phyloP scores from a whole-genome alignment of 1,140 invertebrate species.

The Chymomyza costata region DNA sequence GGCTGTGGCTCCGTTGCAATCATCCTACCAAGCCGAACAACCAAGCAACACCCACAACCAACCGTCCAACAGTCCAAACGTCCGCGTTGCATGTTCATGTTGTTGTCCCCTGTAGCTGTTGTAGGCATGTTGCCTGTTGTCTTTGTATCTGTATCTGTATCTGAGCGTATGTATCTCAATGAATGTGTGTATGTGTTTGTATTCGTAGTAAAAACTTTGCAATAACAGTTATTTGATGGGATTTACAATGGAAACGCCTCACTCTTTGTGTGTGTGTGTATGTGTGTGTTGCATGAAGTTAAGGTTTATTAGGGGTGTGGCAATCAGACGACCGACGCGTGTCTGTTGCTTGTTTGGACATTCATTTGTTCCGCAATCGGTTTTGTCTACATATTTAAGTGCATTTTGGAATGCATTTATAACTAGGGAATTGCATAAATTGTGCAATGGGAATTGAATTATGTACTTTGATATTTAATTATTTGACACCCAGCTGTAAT shows the following conservation, averaged over 20 bases:
- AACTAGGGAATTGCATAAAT: too few relatives aligned
- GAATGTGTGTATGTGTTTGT: conserved; percentile 48
- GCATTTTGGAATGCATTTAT: too few relatives aligned
- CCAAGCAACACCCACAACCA: too few relatives aligned
- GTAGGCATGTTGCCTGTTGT: conserved; percentile 30
- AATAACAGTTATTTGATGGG: conserved; percentile 73
- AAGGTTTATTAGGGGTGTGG: conserved; percentile 20
- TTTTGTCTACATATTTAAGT: conserved; percentile 44
- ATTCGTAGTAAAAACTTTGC: conserved; percentile 67
- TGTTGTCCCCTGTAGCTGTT: conserved; percentile 10
- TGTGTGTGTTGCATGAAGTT: neutral
- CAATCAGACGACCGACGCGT: conserved; percentile 1
- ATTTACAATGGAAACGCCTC: conserved; percentile 44
- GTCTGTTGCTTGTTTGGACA: conserved; percentile 49
- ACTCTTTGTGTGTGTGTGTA: neutral
- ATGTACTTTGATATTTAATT: too few relatives aligned
- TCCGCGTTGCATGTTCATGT: conserved; percentile 40
- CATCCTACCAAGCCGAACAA: too few relatives aligned
- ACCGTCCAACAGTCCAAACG: too few relatives aligned
- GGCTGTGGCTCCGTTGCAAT: conserved; percentile 41
- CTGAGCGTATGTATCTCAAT: too few relatives aligned
- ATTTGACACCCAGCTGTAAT: too few relatives aligned
- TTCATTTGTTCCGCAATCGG: conserved; percentile 57
- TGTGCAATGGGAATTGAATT: too few relatives aligned
- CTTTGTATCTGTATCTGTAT: too few relatives aligned